These are phyloP conservation scores for Echiichthys vipera DNA, from an alignment of 2,797 vertebrate species.

Conservation along the genomic window DNA sequence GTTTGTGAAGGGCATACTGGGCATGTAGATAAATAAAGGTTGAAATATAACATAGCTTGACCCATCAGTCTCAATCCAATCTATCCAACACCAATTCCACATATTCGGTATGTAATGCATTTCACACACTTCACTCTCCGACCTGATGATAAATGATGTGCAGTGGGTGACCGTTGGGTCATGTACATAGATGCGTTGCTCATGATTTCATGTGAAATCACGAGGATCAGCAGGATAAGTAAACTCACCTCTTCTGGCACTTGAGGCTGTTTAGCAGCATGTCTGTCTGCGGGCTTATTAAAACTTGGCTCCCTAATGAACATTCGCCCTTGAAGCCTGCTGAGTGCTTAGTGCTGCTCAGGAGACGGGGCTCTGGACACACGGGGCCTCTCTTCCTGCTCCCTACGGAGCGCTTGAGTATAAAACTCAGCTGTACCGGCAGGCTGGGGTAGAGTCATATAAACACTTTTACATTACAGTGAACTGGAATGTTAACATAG, in stretches of 20 bases:
- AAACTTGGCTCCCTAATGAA: constrained; percentile 85
- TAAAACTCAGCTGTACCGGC: constrained; percentile 73
- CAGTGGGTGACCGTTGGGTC: constrained; percentile 39
- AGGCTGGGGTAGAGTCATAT: constrained; percentile 68
- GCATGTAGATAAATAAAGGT: constrained; percentile 16
- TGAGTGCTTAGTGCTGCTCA: constrained; percentile 76
- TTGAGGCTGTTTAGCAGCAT: constrained; percentile 78
- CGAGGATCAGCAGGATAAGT: constrained; percentile 74
- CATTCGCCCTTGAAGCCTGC: constrained; percentile 82
- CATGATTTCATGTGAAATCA: constrained; percentile 71
- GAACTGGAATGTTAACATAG: constrained; percentile 75
- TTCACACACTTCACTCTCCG: neutral
- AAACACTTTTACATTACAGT: constrained; percentile 77
- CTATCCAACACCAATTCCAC: neutral
- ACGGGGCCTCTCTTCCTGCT: constrained; percentile 81
- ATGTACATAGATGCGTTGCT: constrained; percentile 46
- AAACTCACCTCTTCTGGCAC: constrained; percentile 81
- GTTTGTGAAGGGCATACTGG: neutral
- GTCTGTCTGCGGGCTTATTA: constrained; percentile 85
- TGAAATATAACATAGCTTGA: constrained; percentile 5
- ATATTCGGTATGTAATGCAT: neutral
- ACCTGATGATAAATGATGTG: constrained; percentile 28
- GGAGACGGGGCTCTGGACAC: constrained; percentile 74
- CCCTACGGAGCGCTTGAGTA: constrained; percentile 69
- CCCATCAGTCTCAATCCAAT: neutral